phyloP scores from a whole-genome alignment of 2,888 invertebrate genomes.

The Elmis aenea region DNA sequence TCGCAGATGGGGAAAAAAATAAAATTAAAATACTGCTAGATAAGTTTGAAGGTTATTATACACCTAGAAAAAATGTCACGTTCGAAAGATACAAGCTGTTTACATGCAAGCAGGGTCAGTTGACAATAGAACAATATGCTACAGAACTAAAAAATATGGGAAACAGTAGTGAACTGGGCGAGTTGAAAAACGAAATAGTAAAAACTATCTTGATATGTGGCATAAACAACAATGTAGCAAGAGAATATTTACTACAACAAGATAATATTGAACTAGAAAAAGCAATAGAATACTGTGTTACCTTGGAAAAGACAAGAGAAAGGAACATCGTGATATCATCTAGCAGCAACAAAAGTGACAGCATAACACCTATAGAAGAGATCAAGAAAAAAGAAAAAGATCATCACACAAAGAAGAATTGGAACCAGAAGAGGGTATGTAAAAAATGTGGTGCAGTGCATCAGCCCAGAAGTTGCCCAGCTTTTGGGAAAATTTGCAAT shows the following conservation, averaged over 20 bases:
- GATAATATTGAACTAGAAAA: slow-evolving; percentile 20
- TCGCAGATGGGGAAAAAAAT: slow-evolving; percentile 17
- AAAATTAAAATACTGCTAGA: slow-evolving; percentile 16
- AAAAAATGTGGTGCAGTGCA: no score
- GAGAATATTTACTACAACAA: slow-evolving; percentile 23
- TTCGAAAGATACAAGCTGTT: slow-evolving; percentile 26
- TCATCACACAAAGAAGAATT: not conserved
- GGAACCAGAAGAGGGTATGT: slow-evolving; percentile 13
- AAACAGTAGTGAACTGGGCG: slow-evolving; percentile 22
- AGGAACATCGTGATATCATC: slow-evolving; percentile 6
- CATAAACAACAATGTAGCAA: slow-evolving; percentile 14
- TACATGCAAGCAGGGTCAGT: slow-evolving; percentile 20
- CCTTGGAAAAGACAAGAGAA: slow-evolving; percentile 15
- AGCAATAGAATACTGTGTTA: no score
- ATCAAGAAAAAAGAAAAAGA: not conserved
- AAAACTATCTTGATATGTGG: slow-evolving; percentile 26
- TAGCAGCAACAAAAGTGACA: not conserved
- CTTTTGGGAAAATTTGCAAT: slow-evolving; percentile 13
- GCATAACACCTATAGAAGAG: slow-evolving; percentile 1
- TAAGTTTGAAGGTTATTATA: slow-evolving; percentile 25
- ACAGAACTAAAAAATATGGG: slow-evolving; percentile 23
- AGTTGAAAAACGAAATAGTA: no score
- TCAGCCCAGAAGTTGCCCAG: slow-evolving; percentile 13
- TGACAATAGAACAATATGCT: slow-evolving; percentile 24
- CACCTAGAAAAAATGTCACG: slow-evolving; percentile 22